phyloP scores from a whole-genome alignment of 2,113 vertebrate species.

The Chloropsis cyanopogon region DNA sequence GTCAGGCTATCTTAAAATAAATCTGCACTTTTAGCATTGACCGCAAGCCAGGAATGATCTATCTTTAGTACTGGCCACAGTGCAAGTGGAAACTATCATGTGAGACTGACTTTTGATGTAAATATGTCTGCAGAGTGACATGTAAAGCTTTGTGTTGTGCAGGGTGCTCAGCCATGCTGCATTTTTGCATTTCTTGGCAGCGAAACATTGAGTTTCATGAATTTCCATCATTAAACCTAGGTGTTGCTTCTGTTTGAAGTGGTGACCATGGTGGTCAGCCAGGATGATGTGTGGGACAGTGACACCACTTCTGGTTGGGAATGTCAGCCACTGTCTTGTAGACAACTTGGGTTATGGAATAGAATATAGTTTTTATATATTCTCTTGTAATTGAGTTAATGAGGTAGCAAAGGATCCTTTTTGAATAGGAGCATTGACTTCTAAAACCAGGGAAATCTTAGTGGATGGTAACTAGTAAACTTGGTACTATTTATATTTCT shows the following conservation, averaged over 20 bases:
- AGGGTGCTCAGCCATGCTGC: neutral
- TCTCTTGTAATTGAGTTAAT: neutral
- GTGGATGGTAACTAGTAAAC: neutral
- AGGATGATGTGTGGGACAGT: neutral
- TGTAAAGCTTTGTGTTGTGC: neutral
- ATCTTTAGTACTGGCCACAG: conserved; percentile 3
- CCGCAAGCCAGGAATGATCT: conserved; percentile 16
- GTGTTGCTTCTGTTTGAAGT: neutral
- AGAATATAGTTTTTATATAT: neutral
- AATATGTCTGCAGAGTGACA: neutral
- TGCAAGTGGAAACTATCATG: conserved; percentile 2
- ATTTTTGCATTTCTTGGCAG: neutral
- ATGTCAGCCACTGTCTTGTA: neutral
- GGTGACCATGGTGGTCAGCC: neutral
- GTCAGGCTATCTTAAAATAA: conserved; percentile 53
- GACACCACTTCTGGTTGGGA: neutral
- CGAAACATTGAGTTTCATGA: neutral
- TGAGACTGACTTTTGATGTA: neutral
- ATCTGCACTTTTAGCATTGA: neutral
- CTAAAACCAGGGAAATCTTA: neutral
- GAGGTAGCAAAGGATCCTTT: neutral
- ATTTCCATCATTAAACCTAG: neutral
- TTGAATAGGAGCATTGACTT: neutral
- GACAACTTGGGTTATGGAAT: neutral
- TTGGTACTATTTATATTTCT: conserved; percentile 34